Evolutionary conservation across 2,797 vertebrate genomes (phyloP), one percentile per base, ranked within the genome.

Genomic region (Notoglanidium macrostoma): DNA sequence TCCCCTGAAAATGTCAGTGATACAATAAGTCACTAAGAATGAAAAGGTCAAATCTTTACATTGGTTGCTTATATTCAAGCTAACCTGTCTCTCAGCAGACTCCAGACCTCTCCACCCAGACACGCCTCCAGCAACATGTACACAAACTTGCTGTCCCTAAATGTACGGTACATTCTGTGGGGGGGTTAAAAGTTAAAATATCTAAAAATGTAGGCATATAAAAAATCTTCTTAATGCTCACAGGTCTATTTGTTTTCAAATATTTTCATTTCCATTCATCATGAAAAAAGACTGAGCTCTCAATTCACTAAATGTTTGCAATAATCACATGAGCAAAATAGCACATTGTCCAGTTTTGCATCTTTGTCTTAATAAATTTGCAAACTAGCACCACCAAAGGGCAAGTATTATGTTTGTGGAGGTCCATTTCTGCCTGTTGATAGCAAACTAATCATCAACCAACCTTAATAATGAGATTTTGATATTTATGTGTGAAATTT

Each of bases 121-220:
- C 97, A 99, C 63, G 96, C 97, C 92, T 99, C 98, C 93, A 99
- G 94, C 86, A 99, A 95, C 97, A 98, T 98, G 94, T 98, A 99
- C 2, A 98, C 97, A 0, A 97, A 99, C 86, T 98, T 98, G 85
- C 92, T 95, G 49, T 98, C 97, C 93, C 96, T 98, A 93, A 98
- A 99, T 0, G 97, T 98, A n/a, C 97, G 95, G 90, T 97, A 98
- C 89, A 90, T 86, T 82, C 87, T 89, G 74, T 23, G 3, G 51
- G 17, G 46, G n/a, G 44, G 88, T 84, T 23, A 29, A 76, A 78
- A 14, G 84, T 46, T 78, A 83, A 14, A 89, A 67, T 55, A 68
- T 81, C 8, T 32, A 83, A 2, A 21, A 17, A 83, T 51, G 14
- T n/a, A 51, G 44, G 5, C 40, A 63, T 76, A 44, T 14, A 40